Evolutionary conservation across 2,888 invertebrate species (phyloP), one percentile per base, ranked within the genome.

Genomic region (Folsomia candida): DNA sequence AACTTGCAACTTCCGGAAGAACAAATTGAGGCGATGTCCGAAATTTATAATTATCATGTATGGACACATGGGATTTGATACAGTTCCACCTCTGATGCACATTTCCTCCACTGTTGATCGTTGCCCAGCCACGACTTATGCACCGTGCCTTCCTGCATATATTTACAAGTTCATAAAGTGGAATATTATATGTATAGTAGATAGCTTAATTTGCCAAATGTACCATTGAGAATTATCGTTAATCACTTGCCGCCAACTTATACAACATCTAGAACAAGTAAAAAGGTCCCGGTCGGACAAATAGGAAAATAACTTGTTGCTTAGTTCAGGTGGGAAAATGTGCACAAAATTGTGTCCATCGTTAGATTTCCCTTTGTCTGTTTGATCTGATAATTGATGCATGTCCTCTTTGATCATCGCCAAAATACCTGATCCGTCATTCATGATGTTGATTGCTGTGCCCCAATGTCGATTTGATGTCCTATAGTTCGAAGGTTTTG

Each of bases 221-320:
- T 65, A 75, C 75, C 75, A 75, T 61, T 72, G 68, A 9, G 29
- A 2, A 28, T 75, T 67, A 59, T 71, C 69, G 37, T 75, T 72
- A 26, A 71, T 70, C 29, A 68, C 67, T 58, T 57, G 28, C 51
- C 68, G 51, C 75, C 75, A 75, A 14, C 14, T 37, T 57, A 47
- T 63, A 25, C 68, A 54, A 26, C 62, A 68, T 28, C 27, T 20
- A 26, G 57, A 62, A 28, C 70, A 72, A 51, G 66, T 51, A 29
- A 70, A 67, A 9, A 75, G 47, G 57, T 75, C 72, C 54, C 60
- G 51, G 27, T 70, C 68, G 1, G 70, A 27, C 11, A 75, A 3
- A 60, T 68, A 72, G 26, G 70, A 57, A 51, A 75, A 75, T 25
- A 75, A 51, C 27, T 75, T 72, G 26, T 51, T 14, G 58, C 57